Evolutionary conservation across 1,140 invertebrate genomes (phyloP), one percentile per base, ranked within the genome.

Genomic region (Ctenoplectra terminalis): DNA sequence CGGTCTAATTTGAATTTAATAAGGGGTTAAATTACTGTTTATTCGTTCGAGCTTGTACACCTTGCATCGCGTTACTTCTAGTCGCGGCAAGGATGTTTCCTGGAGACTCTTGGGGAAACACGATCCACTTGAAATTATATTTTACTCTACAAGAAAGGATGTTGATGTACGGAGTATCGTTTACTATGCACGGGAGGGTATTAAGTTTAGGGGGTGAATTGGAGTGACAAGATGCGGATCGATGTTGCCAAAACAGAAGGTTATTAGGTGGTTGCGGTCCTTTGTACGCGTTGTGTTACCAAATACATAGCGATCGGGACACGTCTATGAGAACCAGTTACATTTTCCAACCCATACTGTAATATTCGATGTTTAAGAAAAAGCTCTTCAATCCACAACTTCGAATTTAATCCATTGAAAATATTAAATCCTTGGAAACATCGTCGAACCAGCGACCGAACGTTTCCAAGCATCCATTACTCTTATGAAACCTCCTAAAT

Each of bases 1-100:
- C 46, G 46, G 60, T 78, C 87, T 91, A 91, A 92, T 92, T 92
- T 91, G 83, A 90, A 91, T 90, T 91, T 90, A 90, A 92, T 90
- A 89, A 88, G 81, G 82, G 86, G 88, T 91, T 91, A 84, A 89
- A 90, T 92, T 89, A 88, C 89, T 84, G 84, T 88, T 86, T 88
- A 88, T 88, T 76, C 84, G 61, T 71, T 61, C 81, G 75, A 72
- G 54, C 66, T 79, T 79, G 69, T 78, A 80, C 81, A 31, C 56
- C 48, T 46, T 31, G 20, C 52, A 26, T 26, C 72, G 48, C 48
- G 5, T 29, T 60, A n/a, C 48, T 37, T 50, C 23, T 46, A 43
- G 29, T 8, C 48, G 48, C 8, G 23, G 26, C 43, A 31, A 34
- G 26, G 64, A 78, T 48, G 29, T 58, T 60, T 71, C 54, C 20